phyloP scores from a whole-genome alignment of 2,888 invertebrate genomes.

The Calameuta idolon region DNA sequence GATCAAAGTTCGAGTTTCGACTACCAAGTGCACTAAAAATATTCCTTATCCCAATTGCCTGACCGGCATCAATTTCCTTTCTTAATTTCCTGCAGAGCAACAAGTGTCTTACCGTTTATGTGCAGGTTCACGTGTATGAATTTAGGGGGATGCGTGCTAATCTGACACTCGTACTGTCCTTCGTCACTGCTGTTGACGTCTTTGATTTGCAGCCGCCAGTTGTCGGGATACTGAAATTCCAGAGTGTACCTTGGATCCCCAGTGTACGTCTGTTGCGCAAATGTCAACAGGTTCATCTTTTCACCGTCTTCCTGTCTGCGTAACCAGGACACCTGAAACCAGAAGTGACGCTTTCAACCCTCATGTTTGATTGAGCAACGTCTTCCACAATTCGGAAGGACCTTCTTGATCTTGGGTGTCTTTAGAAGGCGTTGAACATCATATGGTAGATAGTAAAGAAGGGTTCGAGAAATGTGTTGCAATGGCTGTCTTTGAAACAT shows the following conservation, averaged over 20 bases:
- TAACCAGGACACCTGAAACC: slow-evolving; percentile 77
- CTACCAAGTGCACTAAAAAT: background rate
- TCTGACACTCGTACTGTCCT: slow-evolving; percentile 70
- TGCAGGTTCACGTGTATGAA: slow-evolving; percentile 68
- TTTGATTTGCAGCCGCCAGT: slow-evolving; percentile 70
- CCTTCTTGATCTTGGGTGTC: background rate
- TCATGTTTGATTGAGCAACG: background rate
- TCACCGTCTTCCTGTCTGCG: slow-evolving; percentile 74
- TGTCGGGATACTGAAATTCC: slow-evolving; percentile 70
- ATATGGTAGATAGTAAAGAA: too few species aligned
- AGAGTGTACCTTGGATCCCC: slow-evolving; percentile 72
- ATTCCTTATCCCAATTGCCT: background rate
- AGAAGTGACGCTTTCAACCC: background rate
- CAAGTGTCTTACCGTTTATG: slow-evolving; percentile 63
- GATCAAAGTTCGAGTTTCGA: background rate
- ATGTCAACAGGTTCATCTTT: slow-evolving; percentile 75
- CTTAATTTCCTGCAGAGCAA: background rate
- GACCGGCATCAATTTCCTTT: background rate
- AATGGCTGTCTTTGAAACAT: too few species aligned
- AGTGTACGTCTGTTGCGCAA: slow-evolving; percentile 76
- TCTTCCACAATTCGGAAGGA: background rate
- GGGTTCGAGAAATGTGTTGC: too few species aligned
- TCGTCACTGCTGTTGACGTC: slow-evolving; percentile 69
- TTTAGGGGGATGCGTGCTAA: slow-evolving; percentile 70
- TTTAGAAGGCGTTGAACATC: too few species aligned